Base-by-base conservation (phyloP, 2,113 vertebrate genomes). In the Megalops atlanticus region DNA sequence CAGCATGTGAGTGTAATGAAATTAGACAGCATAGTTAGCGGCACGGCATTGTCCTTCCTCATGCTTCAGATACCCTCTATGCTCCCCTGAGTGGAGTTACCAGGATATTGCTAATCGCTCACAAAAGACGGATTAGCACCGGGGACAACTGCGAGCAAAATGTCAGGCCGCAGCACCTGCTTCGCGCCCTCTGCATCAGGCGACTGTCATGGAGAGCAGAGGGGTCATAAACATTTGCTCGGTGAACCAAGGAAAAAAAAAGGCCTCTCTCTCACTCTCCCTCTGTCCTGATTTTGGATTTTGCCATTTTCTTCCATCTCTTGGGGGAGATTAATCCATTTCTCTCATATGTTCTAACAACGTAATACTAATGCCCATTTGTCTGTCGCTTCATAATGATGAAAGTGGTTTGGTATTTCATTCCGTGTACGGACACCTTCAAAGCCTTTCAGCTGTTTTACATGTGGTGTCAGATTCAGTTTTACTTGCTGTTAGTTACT, bases 61-160 rank as follows among this genome's bases (percentile, higher is more conserved):
- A 90, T 86, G 78, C 74, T 77, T 49, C 80, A 80, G 72, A 85
- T 82, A 80, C 77, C 38, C 82, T 86, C 84, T 72, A 86, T 78
- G 52, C 85, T 84, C 80, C 82, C 80, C 84, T 81, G 81, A 87
- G 89, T 84, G 0, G 78, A 80, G 87, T 81, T 41, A 90, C 86
- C 86, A 88, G 92, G 91, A 92, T 91, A 91, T 87, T 82, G 87
- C 91, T 92, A 91, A 93, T 93, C 89, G 82, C 79, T 89, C 87
- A 92, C 92, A 94, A 94, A 89, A 85, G 88, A 74, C 52, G 87
- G 92, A 95, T 94, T 93, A 93, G 89, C 83, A 47, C 27, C n/a
- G 40, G 18, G 47, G 88, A 92, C 89, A 93, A 92, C 87, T 43
- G 80, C 21, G 85, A 87, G 85, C 86, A 82, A 82, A 86, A 89